phyloP scores from a whole-genome alignment of 1,140 invertebrate species.

The Halictus rubicundus region DNA sequence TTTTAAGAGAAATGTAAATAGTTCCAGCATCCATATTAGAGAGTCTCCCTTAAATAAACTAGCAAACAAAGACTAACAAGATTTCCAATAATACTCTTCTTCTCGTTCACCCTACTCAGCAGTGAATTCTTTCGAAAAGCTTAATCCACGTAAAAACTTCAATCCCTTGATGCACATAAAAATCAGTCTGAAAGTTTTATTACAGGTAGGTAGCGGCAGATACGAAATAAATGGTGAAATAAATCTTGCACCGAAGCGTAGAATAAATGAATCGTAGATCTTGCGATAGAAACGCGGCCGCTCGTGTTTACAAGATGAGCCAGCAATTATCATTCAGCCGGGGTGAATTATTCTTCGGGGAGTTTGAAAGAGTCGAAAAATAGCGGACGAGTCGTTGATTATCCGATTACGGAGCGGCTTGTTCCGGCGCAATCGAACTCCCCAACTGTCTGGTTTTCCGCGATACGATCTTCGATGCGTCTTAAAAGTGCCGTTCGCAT shows the following conservation, averaged over 20 bases:
- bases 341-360: not conserved
- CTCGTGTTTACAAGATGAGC: not conserved
- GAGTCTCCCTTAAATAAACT: too few relatives aligned
- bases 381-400: not conserved
- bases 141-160: too few relatives aligned
- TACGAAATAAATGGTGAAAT: not conserved
- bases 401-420: slow-evolving; percentile 18
- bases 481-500: slow-evolving; percentile 27
- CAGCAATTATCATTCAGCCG: not conserved
- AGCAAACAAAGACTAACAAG: not conserved
- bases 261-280: not conserved
- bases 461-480: slow-evolving; percentile 27
- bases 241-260: not conserved
- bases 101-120: not conserved
- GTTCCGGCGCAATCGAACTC: slow-evolving; percentile 33
- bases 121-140: too few relatives aligned
- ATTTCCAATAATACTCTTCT: not conserved
- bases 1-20: too few relatives aligned
- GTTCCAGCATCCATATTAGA: too few relatives aligned
- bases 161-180: too few relatives aligned
- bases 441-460: slow-evolving; percentile 22
- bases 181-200: too few relatives aligned
- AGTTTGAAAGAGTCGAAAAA: slow-evolving; percentile 18
- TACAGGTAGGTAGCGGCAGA: not conserved
- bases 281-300: not conserved